Evolutionary conservation across 2,797 vertebrate species (phyloP), one percentile per base, ranked within the genome.

Genomic region (Thripadectes ignobilis): DNA sequence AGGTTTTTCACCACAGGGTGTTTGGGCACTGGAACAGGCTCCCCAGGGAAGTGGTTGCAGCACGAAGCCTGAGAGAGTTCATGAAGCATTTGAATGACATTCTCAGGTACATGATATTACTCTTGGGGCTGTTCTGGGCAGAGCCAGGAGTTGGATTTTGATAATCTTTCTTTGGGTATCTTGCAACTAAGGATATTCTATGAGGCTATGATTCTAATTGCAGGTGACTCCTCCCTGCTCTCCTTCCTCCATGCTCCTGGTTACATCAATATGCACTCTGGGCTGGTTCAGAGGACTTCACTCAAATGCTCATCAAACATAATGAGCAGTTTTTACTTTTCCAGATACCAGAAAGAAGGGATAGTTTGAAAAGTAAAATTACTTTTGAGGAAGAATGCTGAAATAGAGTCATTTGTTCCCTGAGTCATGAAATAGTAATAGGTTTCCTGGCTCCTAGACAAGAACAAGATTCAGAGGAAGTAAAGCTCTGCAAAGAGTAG

Each of bases 361-460:
- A 19, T n/a, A 59, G 12, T 45, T 80, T 94, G 72, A 80, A 80
- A 91, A 83, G 36, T 61, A 85, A 93, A 91, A 86, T 57, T 0
- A 19, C 20, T 91, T 93, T 55, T 76, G 69, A 88, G 59, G 82
- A 94, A 91, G 48, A 93, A 52, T 59, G 57, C 38, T 91, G 36
- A 73, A 89, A 66, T 66, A 77, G 74, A 85, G 48, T 59, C 0
- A 67, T 92, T 88, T 94, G 32, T 75, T 93, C 51, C 34, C 41
- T 71, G 69, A 91, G 62, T 81, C 91, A 95, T 89, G 87, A 92
- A 96, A 88, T 55, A 95, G 58, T 86, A 78, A 91, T 74, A 92
- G 0, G 7, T 27, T 95, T 90, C 89, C 79, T 93, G 91, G 55
- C 80, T 91, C 48, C 74, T 59, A 59, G 63, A 75, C 43, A 85